A percentile compares a stretch with the other conserved stretches of the same genome.
Conservation (phyloP, 2,888 invertebrate genomes). For the Andrena camellia region DNA sequence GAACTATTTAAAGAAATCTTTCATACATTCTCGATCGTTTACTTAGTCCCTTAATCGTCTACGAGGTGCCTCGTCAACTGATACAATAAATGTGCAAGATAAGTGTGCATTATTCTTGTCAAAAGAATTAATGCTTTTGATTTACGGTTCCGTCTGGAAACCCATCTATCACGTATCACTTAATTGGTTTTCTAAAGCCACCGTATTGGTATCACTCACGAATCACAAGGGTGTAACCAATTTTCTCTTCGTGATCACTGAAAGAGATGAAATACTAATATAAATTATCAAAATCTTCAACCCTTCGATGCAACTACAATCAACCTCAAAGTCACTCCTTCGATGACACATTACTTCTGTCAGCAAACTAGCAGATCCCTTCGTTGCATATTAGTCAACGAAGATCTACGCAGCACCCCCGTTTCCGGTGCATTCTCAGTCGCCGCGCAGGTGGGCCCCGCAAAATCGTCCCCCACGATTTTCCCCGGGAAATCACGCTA, state of each 20-base stretch:
- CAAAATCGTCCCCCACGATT: constrained; percentile 26
- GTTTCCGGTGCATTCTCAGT: not conserved
- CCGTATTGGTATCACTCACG: no score
- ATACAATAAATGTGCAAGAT: no score
- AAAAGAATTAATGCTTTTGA: not conserved
- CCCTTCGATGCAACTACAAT: no score
- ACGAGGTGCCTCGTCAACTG: not conserved
- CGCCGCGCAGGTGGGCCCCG: constrained; percentile 16
- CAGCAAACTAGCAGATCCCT: not conserved
- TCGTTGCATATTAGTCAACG: not conserved
- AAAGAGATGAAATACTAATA: no score
- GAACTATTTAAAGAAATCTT: not conserved
- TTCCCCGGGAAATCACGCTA: constrained; percentile 77
- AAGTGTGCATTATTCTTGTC: not conserved
- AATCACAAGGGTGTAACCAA: no score
- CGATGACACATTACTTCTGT: not conserved
- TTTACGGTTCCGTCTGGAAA: no score
- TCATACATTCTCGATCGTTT: not conserved
- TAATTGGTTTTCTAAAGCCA: no score
- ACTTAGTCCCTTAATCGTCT: not conserved
- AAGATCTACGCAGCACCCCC: not conserved
- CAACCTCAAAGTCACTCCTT: not conserved
- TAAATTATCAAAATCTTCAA: no score
- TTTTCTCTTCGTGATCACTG: no score
- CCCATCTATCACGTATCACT: no score